Evolutionary conservation across 2,797 vertebrate genomes (phyloP), one percentile per base, ranked within the genome.

Genomic region (Garrulus glandarius): DNA sequence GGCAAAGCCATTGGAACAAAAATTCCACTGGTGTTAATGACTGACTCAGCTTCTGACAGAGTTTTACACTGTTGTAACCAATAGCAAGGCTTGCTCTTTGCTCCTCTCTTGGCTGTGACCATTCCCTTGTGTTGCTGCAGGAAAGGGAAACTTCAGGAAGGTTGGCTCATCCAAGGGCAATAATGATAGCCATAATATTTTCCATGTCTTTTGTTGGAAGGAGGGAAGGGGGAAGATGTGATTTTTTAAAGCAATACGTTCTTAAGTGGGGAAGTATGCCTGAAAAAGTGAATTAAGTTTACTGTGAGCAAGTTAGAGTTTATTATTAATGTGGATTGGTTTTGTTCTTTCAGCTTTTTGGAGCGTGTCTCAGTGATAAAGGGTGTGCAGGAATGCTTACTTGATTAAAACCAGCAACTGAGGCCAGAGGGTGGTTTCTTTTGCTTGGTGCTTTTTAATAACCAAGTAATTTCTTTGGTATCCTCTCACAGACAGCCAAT

Each of bases 371-470:
- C 72, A 63, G 76, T 76, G 84, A 93, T 93, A 94, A 94, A 72
- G 32, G 22, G 24, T 61, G 34, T 32, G 39, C 47, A 59, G 43
- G 23, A 75, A 68, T 34, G 12, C 57, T 79, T 80, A 23, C 84
- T 87, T 78, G 84, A 89, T 92, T 84, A 72, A 53, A 94, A 82
- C 26, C 79, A 87, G 63, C 43, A 84, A 17, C n/a, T n/a, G 72
- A 79, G 61, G 82, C 89, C 89, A 81, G 83, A 70, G 60, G 55
- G 53, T 55, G 6, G 11, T 78, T 88, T 86, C 56, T 89, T 92
- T 86, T 68, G 29, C 34, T 87, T 55, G 34, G 12, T 81, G 34
- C 39, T 87, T 92, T 87, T 96, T 86, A 94, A 93, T 88, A 93
- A 87, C 36, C 5, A 16, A 69, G 72, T 89, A 61, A 91, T 93